Base-by-base conservation (phyloP, 2,888 invertebrate species). In the Petrolisthes manimaculis region DNA sequence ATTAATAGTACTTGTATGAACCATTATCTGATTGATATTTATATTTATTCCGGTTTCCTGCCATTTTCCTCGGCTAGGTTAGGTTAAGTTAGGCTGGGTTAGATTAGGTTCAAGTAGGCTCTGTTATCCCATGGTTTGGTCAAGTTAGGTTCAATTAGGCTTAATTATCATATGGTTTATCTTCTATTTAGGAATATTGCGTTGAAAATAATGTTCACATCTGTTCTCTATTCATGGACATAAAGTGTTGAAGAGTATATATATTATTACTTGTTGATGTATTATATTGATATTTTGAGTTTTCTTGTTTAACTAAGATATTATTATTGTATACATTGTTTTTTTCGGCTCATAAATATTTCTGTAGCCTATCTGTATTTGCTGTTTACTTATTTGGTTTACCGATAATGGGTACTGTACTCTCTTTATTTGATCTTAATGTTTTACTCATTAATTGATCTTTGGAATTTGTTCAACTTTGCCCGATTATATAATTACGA, bases 81-180 rank as follows among this genome's bases (percentile, higher is more conserved):
- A 74, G 74, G 74, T 74, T 8, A 74, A 21, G 74, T 74, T 74
- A 74, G 74, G 74, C 8, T 74, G n/a, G 74, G 74, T 74, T 21
- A 74, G 74, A 21, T 74, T 74, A 74, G 74, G 74, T 74, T 74
- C 8, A 21, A 21, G 2, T 74, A 74, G 74, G 74, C n/a, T 21
- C 12, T 12, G 74, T 74, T 74, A n/a, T 18, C 14, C 1, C 3
- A 67, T 12, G 67, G 12, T 74, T 61, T 9, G 74, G 74, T n/a
- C n/a, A 74, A 3, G 74, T 74, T 74, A 74, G 74, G 74, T 74
- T 21, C 12, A 21, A 21, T 74, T 8, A 74, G 74, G 74, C 24
- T 74, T 21, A 6, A 74, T n/a, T 74, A 18, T 61, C 61, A 9
- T 61, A 3, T 61, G 61, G 1, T 12, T 18, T 12, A 61, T 1